Conservation (phyloP, 2,888 invertebrate species). For the Macrosiphum euphorbiae region DNA sequence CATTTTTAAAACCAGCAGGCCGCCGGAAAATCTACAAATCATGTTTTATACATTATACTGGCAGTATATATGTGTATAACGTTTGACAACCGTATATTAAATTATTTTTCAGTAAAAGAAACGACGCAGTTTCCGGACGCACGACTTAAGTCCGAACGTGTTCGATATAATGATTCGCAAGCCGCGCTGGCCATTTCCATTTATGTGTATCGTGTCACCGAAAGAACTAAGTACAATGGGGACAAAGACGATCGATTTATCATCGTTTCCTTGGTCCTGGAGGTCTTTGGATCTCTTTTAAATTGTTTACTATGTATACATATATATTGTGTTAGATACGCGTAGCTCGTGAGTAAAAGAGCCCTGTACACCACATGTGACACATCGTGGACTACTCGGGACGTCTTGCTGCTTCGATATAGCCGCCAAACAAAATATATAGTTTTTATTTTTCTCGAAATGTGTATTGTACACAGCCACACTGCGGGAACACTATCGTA, state of each 20-base stretch:
- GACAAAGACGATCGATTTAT: conserved; percentile 13
- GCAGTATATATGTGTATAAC: neutral
- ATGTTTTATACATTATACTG: neutral
- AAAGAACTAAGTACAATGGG: neutral
- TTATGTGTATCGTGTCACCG: neutral
- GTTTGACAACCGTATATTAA: neutral
- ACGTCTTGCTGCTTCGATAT: neutral
- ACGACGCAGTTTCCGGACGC: neutral
- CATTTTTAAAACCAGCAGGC: neutral
- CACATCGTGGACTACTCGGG: neutral
- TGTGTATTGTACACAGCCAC: neutral
- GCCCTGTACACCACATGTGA: neutral
- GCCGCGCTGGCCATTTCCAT: neutral
- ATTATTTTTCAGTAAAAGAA: neutral
- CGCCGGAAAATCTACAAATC: neutral
- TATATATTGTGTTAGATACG: neutral
- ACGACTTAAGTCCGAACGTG: neutral
- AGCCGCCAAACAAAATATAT: neutral
- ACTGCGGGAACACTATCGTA: neutral
- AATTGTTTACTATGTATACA: neutral
- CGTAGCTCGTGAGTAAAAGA: neutral
- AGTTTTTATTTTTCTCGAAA: neutral
- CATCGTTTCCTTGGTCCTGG: neutral
- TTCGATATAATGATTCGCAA: neutral
- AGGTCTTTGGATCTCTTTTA: neutral